Evolutionary conservation across 1,140 invertebrate species (phyloP).

Genomic region (Conopomorpha cramerella): DNA sequence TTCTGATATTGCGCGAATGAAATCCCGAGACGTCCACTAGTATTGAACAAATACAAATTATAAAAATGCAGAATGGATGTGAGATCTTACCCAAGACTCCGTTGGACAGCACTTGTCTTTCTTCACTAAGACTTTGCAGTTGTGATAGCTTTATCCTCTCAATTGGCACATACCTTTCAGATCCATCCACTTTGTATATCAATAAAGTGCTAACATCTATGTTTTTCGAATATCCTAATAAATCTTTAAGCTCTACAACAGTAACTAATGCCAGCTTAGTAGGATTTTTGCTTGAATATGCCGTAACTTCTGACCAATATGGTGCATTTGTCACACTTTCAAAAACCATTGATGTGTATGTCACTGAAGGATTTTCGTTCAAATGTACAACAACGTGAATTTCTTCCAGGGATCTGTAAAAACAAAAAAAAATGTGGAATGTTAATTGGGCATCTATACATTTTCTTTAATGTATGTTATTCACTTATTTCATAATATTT

Average conservation of each 20-base stretch:
- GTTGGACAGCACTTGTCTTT: too few species aligned
- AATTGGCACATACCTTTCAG: too few species aligned
- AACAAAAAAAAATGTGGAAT: constrained; percentile 2
- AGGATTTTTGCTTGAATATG: constrained; percentile 7
- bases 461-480: background rate
- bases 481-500: background rate
- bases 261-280: constrained; percentile 10
- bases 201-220: too few species aligned
- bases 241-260: constrained; percentile 22
- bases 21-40: too few species aligned
- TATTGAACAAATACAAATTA: too few species aligned
- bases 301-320: constrained; percentile 21
- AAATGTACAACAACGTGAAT: constrained; percentile 22
- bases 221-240: too few species aligned
- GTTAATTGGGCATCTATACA: background rate
- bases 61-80: too few species aligned
- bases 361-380: constrained; percentile 13
- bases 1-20: too few species aligned
- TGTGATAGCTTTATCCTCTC: too few species aligned
- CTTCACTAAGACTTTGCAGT: too few species aligned
- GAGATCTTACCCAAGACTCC: too few species aligned
- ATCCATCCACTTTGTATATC: too few species aligned
- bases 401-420: constrained; percentile 26
- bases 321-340: constrained; percentile 10
- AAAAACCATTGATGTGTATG: constrained; percentile 29